Percentiles rank a stretch among this genome's conserved stretches.
These are phyloP conservation scores for Raja brachyura DNA, from an alignment of 2,113 vertebrate genomes.

Conservation along the genomic window DNA sequence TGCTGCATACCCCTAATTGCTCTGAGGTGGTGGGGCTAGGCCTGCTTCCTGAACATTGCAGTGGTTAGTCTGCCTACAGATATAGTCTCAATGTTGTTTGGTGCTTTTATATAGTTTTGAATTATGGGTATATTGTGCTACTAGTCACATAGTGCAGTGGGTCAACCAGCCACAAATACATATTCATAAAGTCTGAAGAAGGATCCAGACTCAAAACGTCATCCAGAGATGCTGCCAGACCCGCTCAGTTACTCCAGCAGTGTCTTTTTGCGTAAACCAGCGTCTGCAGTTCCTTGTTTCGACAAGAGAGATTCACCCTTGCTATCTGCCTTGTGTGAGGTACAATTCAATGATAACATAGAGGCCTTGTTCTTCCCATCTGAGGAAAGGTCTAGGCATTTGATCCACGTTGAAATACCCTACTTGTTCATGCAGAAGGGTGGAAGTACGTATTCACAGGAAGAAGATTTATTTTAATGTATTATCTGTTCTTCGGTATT, in stretches of 20 bases:
- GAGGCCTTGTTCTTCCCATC: neutral
- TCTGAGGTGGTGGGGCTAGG: neutral
- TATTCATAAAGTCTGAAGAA: no score
- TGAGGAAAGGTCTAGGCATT: neutral
- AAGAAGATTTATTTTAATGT: neutral
- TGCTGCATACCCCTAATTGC: neutral
- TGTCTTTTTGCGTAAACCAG: no score
- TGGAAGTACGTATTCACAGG: neutral
- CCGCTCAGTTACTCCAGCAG: no score
- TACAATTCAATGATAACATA: neutral
- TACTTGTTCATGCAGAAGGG: neutral
- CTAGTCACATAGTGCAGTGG: neutral
- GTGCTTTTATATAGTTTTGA: neutral
- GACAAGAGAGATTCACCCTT: neutral
- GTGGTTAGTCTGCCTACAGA: neutral
- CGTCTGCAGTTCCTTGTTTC: no score
- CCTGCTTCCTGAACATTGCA: neutral
- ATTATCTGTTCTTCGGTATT: no score
- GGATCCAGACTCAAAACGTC: no score
- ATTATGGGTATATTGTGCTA: neutral
- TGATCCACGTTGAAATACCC: neutral
- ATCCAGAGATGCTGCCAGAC: no score
- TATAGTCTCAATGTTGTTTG: neutral
- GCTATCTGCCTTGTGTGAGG: neutral
- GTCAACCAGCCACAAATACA: neutral